Base-by-base conservation (phyloP, 2,797 vertebrate genomes). In the Morus bassanus region DNA sequence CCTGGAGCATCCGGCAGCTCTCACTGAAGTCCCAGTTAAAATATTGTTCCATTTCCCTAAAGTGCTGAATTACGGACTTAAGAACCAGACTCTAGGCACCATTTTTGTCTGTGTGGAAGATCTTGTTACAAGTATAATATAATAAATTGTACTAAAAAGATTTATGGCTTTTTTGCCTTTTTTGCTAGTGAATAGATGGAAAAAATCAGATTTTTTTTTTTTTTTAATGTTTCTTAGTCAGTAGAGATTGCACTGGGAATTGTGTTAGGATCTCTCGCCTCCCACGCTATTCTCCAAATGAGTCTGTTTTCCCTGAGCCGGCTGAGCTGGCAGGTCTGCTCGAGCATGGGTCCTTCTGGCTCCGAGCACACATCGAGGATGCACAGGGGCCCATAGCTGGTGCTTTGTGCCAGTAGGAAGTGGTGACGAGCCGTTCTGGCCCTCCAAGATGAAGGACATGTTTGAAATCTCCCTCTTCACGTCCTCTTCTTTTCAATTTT, bases 71-170 rank as follows among this genome's bases (percentile, higher is more conserved):
- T 95, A 93, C 37, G 50, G 72, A 78, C 9, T 85, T 92, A 69
- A 89, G 75, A 88, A 74, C 24, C 11, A 0, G 0, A 89, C 75
- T 89, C 68, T 15, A 92, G 78, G 84, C 94, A 94, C 61, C 30
- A 4, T 82, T 90, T 95, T 95, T 89, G 56, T 93, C 67, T 85
- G 17, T 48, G 17, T 64, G 70, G 83, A 87, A 82, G 70, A 95
- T 91, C 80, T 94, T 61, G 73, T 93, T 93, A 73, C 91, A 92
- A 95, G 64, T 82, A 82, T 80, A 95, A 96, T 89, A 95, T 93
- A 94, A 94, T 88, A 93, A 91, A 91, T 85, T 25, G 64, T 50
- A 74, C 63, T 85, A 85, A 86, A 93, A 75, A 78, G 78, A 96
- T 96, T 95, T 93, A 95, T 13, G 12, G 13, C 18, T 35, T 76